A percentile compares a stretch with the other conserved stretches of the same genome.
phyloP scores from a whole-genome alignment of 2,797 vertebrate genomes.

The Falco cherrug region DNA sequence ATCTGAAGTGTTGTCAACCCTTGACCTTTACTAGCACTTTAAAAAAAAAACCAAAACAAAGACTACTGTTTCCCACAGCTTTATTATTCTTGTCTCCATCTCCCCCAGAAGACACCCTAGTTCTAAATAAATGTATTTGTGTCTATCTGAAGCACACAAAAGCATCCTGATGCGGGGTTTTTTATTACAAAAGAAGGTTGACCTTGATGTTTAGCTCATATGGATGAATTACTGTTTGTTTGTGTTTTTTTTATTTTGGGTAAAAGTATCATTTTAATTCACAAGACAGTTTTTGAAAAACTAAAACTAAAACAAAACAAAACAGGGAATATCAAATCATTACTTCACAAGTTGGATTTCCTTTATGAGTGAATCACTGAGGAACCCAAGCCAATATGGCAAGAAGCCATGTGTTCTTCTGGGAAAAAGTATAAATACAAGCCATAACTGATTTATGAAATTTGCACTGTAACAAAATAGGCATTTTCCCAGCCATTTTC shows the following conservation, averaged over 20 bases:
- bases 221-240: not conserved
- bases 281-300: not conserved
- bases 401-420: conserved; percentile 10
- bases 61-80: not conserved
- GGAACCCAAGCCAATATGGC: not conserved
- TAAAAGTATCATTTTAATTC: not conserved
- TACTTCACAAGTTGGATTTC: conserved; percentile 33
- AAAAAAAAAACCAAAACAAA: not conserved
- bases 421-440: conserved; percentile 3
- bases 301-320: not conserved
- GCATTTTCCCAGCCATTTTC: not conserved
- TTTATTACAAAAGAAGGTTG: not conserved
- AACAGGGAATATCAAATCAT: not conserved
- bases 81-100: not conserved
- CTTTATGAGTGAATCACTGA: conserved; percentile 29
- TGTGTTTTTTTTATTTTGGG: not conserved
- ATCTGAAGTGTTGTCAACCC: not conserved
- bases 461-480: not conserved
- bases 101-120: not conserved
- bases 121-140: not conserved
- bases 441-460: not conserved
- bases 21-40: not conserved
- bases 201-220: not conserved
- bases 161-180: not conserved
- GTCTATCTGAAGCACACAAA: not conserved